Conservation (phyloP, 2,888 invertebrate genomes). For the Dinocampus coccinellae region DNA sequence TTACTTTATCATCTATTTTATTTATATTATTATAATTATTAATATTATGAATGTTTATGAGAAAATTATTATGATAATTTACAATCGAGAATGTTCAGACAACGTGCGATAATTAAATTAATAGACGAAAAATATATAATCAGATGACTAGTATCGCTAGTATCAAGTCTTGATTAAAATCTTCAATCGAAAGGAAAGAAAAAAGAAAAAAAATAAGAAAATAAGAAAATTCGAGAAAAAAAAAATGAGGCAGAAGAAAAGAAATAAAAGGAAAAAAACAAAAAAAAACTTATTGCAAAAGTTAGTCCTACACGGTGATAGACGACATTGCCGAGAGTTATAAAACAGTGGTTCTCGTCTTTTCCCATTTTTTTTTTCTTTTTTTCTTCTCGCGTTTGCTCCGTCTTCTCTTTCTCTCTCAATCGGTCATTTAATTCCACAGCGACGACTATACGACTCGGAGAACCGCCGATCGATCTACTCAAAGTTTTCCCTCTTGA, state of each 20-base stretch:
- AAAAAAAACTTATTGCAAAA: slow-evolving; percentile 33
- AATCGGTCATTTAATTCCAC: slow-evolving; percentile 5
- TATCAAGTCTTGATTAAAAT: slow-evolving; percentile 37
- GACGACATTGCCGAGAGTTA: not conserved
- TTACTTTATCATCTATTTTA: too few relatives aligned
- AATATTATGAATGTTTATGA: not conserved
- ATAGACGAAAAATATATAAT: slow-evolving; percentile 26
- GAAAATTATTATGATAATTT: not conserved
- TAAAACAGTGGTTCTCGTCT: slow-evolving; percentile 3
- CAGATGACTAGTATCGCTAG: slow-evolving; percentile 19
- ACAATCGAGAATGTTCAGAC: slow-evolving; percentile 27
- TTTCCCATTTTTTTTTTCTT: not conserved
- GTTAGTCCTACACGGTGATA: slow-evolving; percentile 1
- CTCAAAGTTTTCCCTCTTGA: slow-evolving; percentile 1
- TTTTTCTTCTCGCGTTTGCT: not conserved
- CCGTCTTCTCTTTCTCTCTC: too few relatives aligned
- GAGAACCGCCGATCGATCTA: slow-evolving; percentile 5
- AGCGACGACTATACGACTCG: not conserved
- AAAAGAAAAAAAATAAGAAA: slow-evolving; percentile 26
- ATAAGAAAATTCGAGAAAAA: slow-evolving; percentile 7
- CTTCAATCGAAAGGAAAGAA: slow-evolving; percentile 14
- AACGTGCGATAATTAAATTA: slow-evolving; percentile 40
- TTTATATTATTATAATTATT: not conserved
- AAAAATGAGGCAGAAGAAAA: slow-evolving; percentile 2
- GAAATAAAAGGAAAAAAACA: not conserved